Evolutionary conservation across 1,140 invertebrate species (phyloP).

Genomic region (Atopsyche davidsoni): DNA sequence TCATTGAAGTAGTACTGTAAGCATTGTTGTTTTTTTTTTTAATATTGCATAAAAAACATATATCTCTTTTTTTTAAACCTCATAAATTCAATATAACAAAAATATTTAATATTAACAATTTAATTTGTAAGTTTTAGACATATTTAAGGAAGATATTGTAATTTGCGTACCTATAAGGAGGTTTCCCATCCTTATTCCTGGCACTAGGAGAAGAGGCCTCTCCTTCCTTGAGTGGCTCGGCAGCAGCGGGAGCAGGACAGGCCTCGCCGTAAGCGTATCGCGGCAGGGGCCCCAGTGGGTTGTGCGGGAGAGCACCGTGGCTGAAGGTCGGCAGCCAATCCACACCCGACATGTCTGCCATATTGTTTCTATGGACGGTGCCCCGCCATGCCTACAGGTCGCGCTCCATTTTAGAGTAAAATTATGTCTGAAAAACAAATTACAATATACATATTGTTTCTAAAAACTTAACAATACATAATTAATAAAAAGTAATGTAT

Average conservation of each 20-base stretch:
- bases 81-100: too few relatives aligned
- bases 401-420: not conserved
- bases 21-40: too few relatives aligned
- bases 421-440: slow-evolving; percentile 4
- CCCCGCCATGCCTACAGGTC: not conserved
- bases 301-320: slow-evolving; percentile 12
- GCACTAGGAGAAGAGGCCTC: not conserved
- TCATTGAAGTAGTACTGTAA: too few relatives aligned
- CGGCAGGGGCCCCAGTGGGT: slow-evolving; percentile 13
- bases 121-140: too few relatives aligned
- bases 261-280: slow-evolving; percentile 8
- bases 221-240: not conserved
- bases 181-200: slow-evolving; percentile 24
- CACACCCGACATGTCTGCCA: slow-evolving; percentile 19
- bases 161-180: slow-evolving; percentile 26
- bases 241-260: not conserved
- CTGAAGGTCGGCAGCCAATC: slow-evolving; percentile 21
- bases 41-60: too few relatives aligned
- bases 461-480: too few relatives aligned
- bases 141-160: slow-evolving; percentile 7
- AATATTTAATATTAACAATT: too few relatives aligned
- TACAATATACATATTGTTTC: not conserved
- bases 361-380: slow-evolving; percentile 5
- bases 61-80: too few relatives aligned
- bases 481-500: not conserved